Percentiles rank a stretch among this genome's conserved stretches.
Evolutionary conservation across 2,888 invertebrate genomes (phyloP).

Genomic region (Cordilura impudica): DNA sequence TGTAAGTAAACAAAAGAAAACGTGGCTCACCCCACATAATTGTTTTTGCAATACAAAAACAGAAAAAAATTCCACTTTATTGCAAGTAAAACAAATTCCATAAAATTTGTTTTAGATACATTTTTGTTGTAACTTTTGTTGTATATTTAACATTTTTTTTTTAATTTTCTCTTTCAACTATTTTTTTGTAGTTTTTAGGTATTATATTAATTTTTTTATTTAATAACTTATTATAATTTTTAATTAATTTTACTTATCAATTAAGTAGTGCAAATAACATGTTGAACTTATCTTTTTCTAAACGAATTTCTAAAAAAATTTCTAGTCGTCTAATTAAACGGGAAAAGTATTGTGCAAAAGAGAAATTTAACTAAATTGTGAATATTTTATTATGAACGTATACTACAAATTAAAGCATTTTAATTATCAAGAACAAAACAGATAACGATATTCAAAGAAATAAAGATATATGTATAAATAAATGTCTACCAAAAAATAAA

Average conservation of each 20-base stretch:
- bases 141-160: constrained; percentile 2
- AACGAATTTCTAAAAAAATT: neutral
- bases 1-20: constrained; percentile 25
- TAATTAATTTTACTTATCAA: constrained; percentile 23
- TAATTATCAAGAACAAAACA: neutral
- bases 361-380: neutral
- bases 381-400: constrained; percentile 19
- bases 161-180: neutral
- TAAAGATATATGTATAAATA: constrained; percentile 17
- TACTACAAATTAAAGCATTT: constrained; percentile 24
- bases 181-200: constrained; percentile 13
- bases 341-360: constrained; percentile 35
- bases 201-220: constrained; percentile 21
- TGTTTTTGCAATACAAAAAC: neutral
- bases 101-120: neutral
- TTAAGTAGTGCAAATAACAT: constrained; percentile 33
- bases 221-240: constrained; percentile 42
- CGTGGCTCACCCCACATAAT: neutral
- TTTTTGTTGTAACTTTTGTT: neutral
- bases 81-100: constrained; percentile 5
- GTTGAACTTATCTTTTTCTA: constrained; percentile 4
- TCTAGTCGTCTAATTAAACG: constrained; percentile 40
- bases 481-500: constrained; percentile 38
- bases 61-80: constrained; percentile 57
- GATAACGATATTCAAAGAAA: neutral